Evolutionary conservation across 2,797 vertebrate genomes (phyloP).

Genomic region (Amazona ochrocephala): DNA sequence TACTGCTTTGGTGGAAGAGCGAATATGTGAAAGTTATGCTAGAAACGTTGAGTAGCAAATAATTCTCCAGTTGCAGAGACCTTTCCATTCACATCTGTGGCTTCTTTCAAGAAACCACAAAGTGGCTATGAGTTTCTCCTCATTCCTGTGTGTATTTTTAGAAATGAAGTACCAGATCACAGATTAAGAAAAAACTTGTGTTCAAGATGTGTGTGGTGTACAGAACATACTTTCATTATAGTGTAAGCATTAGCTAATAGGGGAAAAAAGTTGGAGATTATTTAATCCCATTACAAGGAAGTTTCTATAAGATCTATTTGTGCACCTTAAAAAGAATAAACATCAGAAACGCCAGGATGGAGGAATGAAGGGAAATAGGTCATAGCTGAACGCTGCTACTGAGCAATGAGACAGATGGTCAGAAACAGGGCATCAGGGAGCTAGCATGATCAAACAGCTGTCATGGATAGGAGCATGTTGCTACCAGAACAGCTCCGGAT

Average conservation of each 20-base stretch:
- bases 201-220: slow-evolving; percentile 50
- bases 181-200: slow-evolving; percentile 30
- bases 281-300: neutral
- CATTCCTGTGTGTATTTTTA: slow-evolving; percentile 49
- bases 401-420: neutral
- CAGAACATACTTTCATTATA: slow-evolving; percentile 26
- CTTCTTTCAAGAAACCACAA: slow-evolving; percentile 51
- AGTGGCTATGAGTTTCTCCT: slow-evolving; percentile 46
- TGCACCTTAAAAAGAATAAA: neutral
- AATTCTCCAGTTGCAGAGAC: slow-evolving; percentile 32
- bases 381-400: neutral
- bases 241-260: neutral
- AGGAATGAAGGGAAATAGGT: neutral
- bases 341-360: neutral
- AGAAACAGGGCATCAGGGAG: neutral
- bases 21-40: neutral
- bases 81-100: slow-evolving; percentile 41
- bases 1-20: neutral
- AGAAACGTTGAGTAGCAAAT: slow-evolving; percentile 24
- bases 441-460: neutral
- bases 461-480: rapidly evolving
- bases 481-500: neutral
- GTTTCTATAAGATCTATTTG: neutral
- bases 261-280: neutral
- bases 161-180: slow-evolving; percentile 17